Base-by-base conservation (phyloP, 2,888 invertebrate species). In the Cataglyphis altisquamis region DNA sequence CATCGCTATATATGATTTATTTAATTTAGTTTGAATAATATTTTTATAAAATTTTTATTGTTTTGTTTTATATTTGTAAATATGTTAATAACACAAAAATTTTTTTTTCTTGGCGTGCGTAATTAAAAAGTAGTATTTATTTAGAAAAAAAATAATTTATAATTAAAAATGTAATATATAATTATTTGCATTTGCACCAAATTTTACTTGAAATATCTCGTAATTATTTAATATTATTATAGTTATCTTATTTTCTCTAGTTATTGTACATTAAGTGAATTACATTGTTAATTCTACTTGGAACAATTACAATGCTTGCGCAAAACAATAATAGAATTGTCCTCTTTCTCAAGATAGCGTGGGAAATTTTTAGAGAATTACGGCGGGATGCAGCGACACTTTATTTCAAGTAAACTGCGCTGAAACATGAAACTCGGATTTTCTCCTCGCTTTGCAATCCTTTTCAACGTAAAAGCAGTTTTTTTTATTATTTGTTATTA, bases 401-500 rank as follows among this genome's bases (percentile, higher is more conserved):
- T 77, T 48, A 66, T 75, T 62, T 75, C 66, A 36, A 75, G 15
- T 41, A 41, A 67, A 57, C 29, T 32, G 15, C 29, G 32, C 3
- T 36, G 15, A 15, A 29, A 68, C 55, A 32, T 41, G 77, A 55
- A 68, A 68, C 52, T 57, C 55, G 68, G 55, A 55, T 67, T 77
- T 67, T 67, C 67, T 36, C 41, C 55, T 55, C 12, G 9, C n/a
- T 39, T 55, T 15, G 55, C n/a, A 57, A 67, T 68, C 29, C 41
- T 21, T 45, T 60, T 72, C 18, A n/a, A 45, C 4, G 21, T n/a
- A 21, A 25, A 25, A 41, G 57, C 5, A 25, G 25, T 36, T 29
- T 29, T 29, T 29, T 29, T 29, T 29, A 29, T 29, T 29, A 60
- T 72, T 75, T 67, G 66, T 67, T 80, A 60, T 48, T 72, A 72